Evolutionary conservation across 2,888 invertebrate genomes (phyloP).

Genomic region (Masnerella sp.): DNA sequence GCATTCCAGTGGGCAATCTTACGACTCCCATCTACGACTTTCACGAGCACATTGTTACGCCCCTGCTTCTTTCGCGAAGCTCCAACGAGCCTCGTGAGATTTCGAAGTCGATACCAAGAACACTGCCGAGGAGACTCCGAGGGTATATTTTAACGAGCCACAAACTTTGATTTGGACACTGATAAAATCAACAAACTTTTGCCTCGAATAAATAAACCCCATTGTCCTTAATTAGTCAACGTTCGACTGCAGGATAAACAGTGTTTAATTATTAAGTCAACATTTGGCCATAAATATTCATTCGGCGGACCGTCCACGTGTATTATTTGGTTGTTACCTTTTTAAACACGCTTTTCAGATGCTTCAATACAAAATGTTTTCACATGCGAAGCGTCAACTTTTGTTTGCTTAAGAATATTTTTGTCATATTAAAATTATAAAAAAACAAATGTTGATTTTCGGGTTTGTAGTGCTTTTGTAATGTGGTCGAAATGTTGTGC

Average conservation of each 20-base stretch:
- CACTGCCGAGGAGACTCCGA: slow-evolving; percentile 47
- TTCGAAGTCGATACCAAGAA: slow-evolving; percentile 58
- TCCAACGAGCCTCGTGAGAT: slow-evolving; percentile 60
- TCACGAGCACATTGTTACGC: slow-evolving; percentile 60
- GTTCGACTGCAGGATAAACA: slow-evolving; percentile 35
- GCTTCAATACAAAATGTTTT: no score
- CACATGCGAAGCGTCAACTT: no score
- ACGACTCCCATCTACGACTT: slow-evolving; percentile 55
- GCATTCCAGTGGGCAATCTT: slow-evolving; percentile 53
- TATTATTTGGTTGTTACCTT: slow-evolving; percentile 17
- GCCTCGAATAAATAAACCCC: slow-evolving; percentile 49
- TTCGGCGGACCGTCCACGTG: neutral
- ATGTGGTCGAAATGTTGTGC: no score
- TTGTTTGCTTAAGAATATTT: no score
- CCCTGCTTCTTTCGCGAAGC: slow-evolving; percentile 56
- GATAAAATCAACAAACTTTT: slow-evolving; percentile 58
- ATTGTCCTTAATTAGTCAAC: slow-evolving; percentile 54
- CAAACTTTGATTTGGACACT: slow-evolving; percentile 59
- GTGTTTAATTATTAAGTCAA: slow-evolving; percentile 33
- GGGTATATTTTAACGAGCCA: slow-evolving; percentile 61
- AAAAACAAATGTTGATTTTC: no score
- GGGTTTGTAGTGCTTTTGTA: no score
- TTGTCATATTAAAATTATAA: no score
- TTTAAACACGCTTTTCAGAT: no score
- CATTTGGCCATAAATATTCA: slow-evolving; percentile 36